Evolutionary conservation across 2,888 invertebrate genomes (phyloP).

Genomic region (Nymphalis polychloros): DNA sequence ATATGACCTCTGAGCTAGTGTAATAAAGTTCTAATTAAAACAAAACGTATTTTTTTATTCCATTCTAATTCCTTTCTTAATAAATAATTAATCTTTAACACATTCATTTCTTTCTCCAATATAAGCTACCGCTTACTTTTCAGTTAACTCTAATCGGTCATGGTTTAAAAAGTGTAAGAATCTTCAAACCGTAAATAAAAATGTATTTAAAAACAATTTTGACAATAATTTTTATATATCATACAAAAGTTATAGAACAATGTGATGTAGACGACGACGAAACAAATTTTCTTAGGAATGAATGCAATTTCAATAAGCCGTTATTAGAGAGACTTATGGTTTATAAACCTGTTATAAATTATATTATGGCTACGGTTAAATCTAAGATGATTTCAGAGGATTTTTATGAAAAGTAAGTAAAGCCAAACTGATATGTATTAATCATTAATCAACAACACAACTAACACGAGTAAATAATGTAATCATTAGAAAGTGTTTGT

Average conservation of each 20-base stretch:
- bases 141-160: neutral
- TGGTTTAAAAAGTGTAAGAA: neutral
- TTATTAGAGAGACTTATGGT: neutral
- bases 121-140: neutral
- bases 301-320: neutral
- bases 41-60: neutral
- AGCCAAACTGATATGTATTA: too few relatives aligned
- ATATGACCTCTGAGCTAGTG: neutral
- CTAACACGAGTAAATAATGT: too few relatives aligned
- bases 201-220: conserved; percentile 3
- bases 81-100: neutral
- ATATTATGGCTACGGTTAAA: conserved; percentile 8
- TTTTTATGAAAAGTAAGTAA: conserved; percentile 6
- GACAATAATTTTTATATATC: neutral
- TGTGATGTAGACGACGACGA: neutral
- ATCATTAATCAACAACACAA: too few relatives aligned
- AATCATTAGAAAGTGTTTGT: too few relatives aligned
- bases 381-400: conserved; percentile 4
- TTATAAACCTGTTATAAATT: conserved; percentile 4
- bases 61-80: neutral
- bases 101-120: neutral
- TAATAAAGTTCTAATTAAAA: neutral
- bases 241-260: conserved; percentile 7
- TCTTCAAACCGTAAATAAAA: neutral
- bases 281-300: neutral